These are phyloP conservation scores for Irena cyanogastra DNA, from an alignment of 2,113 vertebrate species.

Conservation along the genomic window DNA sequence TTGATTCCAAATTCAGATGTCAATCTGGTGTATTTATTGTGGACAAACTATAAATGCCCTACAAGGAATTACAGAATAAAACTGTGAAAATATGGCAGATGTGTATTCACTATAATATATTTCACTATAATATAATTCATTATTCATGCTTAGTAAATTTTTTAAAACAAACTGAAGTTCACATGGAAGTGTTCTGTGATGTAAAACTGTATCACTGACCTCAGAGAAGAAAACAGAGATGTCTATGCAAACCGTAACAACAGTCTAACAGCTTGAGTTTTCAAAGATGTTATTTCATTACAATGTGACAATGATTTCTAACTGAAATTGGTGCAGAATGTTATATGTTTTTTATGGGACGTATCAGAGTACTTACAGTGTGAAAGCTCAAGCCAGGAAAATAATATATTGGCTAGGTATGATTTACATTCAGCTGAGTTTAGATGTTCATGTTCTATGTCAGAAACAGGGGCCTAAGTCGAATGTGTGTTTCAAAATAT, in stretches of 20 bases:
- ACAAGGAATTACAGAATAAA: background rate
- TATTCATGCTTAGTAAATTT: background rate
- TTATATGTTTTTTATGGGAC: background rate
- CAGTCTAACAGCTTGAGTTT: background rate
- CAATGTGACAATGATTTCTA: background rate
- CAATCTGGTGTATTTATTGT: background rate
- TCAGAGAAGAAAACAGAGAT: background rate
- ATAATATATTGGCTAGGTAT: background rate
- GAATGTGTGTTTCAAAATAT: background rate
- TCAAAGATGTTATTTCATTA: background rate
- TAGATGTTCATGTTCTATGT: background rate
- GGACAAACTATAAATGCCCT: background rate
- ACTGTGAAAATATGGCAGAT: background rate
- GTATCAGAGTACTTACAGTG: background rate
- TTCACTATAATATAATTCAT: too few relatives aligned
- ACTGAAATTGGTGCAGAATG: background rate
- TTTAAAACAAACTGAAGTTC: background rate
- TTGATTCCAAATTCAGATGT: background rate
- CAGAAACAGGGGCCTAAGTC: background rate
- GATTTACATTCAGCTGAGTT: background rate
- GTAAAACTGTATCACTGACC: accelerated
- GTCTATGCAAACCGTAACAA: background rate
- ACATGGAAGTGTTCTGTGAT: background rate
- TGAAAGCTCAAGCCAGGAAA: background rate
- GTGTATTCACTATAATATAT: background rate